These are phyloP conservation scores for Ptyas mucosa DNA, from an alignment of 2,113 vertebrate species.

Conservation along the genomic window DNA sequence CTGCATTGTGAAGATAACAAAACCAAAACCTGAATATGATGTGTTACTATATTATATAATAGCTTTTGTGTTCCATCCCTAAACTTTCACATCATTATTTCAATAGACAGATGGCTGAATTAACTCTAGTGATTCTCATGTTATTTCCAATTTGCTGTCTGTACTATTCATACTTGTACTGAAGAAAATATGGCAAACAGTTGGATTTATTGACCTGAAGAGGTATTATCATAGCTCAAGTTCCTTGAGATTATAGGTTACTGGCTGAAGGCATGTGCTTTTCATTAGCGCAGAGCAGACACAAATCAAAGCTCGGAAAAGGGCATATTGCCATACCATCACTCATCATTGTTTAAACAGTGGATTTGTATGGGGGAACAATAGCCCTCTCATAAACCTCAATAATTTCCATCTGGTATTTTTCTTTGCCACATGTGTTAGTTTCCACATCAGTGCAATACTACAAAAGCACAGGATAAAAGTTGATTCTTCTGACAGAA, in stretches of 20 bases:
- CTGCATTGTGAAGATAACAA: not conserved
- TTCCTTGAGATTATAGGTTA: not conserved
- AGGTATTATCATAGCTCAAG: not conserved
- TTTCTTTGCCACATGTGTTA: not conserved
- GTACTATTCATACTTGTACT: not conserved
- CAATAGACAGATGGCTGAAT: not conserved
- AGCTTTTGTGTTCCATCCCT: not conserved
- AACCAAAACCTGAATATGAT: not conserved
- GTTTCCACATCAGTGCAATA: not conserved
- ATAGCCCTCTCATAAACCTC: not conserved
- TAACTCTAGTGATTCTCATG: not conserved
- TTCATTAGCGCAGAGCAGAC: not conserved
- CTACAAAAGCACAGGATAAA: not conserved
- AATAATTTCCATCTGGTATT: not conserved
- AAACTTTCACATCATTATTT: not conserved
- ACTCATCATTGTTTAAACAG: not conserved
- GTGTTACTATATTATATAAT: not conserved
- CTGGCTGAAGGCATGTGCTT: no score
- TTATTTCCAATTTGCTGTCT: not conserved
- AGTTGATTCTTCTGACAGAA: not conserved
- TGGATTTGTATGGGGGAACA: not conserved
- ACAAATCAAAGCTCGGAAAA: not conserved
- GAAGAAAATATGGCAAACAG: not conserved
- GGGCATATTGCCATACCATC: not conserved
- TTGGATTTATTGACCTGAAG: not conserved